Evolutionary conservation across 2,888 invertebrate genomes (phyloP).

Genomic region (Drosophila cyrtoloma): DNA sequence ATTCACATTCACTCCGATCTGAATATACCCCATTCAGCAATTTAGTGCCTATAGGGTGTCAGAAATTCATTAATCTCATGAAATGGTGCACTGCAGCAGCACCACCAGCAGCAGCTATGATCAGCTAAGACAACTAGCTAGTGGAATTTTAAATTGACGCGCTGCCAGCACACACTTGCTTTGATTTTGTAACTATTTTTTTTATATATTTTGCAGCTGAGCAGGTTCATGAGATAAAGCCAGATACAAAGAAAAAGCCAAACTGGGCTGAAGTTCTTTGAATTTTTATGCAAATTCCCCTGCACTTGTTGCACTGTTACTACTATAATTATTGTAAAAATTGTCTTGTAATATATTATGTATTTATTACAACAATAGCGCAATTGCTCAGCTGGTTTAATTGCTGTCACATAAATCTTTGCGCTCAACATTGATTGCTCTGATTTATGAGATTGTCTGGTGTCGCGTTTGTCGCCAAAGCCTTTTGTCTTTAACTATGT

Average conservation of each 20-base stretch:
- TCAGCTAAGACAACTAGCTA: constrained; percentile 40
- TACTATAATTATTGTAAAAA: constrained; percentile 15
- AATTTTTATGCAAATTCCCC: constrained; percentile 56
- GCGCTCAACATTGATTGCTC: constrained; percentile 39
- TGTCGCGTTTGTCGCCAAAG: constrained; percentile 60
- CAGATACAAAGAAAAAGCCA: not conserved
- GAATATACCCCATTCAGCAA: not conserved
- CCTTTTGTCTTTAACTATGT: constrained; percentile 31
- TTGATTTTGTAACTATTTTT: constrained; percentile 57
- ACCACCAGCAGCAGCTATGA: constrained; percentile 36
- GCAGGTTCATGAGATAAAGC: constrained; percentile 51
- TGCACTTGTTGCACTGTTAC: constrained; percentile 55
- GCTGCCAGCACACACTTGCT: constrained; percentile 59
- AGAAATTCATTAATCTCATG: constrained; percentile 46
- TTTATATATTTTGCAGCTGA: constrained; percentile 17
- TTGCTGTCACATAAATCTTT: constrained; percentile 74
- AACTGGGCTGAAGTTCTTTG: constrained; percentile 43
- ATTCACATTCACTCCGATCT: not conserved
- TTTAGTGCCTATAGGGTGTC: not conserved
- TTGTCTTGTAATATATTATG: not conserved
- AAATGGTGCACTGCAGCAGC: constrained; percentile 43
- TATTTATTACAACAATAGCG: constrained; percentile 49
- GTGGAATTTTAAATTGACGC: constrained; percentile 60
- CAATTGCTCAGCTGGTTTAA: constrained; percentile 64
- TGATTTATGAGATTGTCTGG: constrained; percentile 55